These are phyloP conservation scores for Sebastes matsubarae DNA, from an alignment of 2,797 vertebrate genomes.

Conservation along the genomic window DNA sequence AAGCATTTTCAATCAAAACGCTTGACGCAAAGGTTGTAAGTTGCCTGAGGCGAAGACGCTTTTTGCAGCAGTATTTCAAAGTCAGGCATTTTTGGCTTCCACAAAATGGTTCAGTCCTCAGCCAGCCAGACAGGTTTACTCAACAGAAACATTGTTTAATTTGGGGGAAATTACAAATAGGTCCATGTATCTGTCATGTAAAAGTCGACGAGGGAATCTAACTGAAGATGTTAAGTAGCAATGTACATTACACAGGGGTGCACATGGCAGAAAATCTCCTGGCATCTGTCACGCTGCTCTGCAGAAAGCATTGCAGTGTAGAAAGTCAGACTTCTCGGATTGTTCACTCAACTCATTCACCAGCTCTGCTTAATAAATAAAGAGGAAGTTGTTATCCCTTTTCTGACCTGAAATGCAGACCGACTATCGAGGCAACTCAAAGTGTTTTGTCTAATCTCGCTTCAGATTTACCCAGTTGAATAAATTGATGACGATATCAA, in stretches of 20 bases:
- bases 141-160: conserved; percentile 14
- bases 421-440: not conserved
- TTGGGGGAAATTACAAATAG: not conserved
- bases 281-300: not conserved
- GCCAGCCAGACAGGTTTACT: conserved; percentile 8
- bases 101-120: not conserved
- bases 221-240: conserved; percentile 3
- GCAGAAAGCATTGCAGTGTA: not conserved
- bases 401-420: not conserved
- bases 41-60: conserved; percentile 4
- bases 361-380: not conserved
- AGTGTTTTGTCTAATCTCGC: conserved; percentile 12
- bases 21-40: conserved; percentile 12
- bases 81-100: conserved; percentile 35
- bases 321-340: not conserved
- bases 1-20: conserved; percentile 22
- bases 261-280: conserved; percentile 5
- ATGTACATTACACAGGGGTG: conserved; percentile 14
- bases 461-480: not conserved
- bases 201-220: conserved; percentile 5
- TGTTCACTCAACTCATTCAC: not conserved
- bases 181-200: conserved; percentile 9
- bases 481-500: not conserved
- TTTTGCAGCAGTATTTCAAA: conserved; percentile 30
- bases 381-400: not conserved